Evolutionary conservation across 1,140 invertebrate species (phyloP).

Genomic region (Trachymyrmex cornetzi): DNA sequence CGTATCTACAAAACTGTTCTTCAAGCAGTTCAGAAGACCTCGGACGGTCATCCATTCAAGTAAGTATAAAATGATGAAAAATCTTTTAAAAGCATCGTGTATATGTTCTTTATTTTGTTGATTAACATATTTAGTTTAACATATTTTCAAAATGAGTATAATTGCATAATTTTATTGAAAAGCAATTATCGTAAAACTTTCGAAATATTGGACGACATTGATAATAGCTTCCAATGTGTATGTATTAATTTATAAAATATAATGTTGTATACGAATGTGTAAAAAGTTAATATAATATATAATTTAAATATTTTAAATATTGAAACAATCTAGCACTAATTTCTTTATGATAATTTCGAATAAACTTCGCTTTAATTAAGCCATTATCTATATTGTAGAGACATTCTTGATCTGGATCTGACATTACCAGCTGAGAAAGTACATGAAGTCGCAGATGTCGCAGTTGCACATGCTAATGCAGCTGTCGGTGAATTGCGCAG

Average conservation of each 20-base stretch:
- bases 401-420: constrained; percentile 95
- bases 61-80: constrained; percentile 86
- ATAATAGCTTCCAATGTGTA: too few relatives aligned
- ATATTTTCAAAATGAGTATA: neutral
- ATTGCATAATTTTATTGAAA: neutral
- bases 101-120: neutral
- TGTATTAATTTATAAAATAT: too few relatives aligned
- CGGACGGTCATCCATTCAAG: constrained; percentile 99
- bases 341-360: neutral
- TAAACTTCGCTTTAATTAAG: neutral
- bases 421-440: constrained; percentile 95
- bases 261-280: neutral
- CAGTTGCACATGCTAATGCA: constrained; percentile 94
- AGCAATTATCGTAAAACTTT: neutral
- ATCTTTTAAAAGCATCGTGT: neutral
- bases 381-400: constrained; percentile 87
- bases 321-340: neutral
- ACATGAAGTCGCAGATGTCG: constrained; percentile 93
- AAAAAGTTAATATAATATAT: neutral
- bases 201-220: too few relatives aligned
- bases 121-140: neutral
- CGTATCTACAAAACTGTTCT: constrained; percentile 98
- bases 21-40: constrained; percentile 98
- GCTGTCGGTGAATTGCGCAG: constrained; percentile 93
- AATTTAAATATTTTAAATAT: neutral